These are phyloP conservation scores for Helicoverpa assulta DNA, from an alignment of 2,888 invertebrate species.

Conservation along the genomic window DNA sequence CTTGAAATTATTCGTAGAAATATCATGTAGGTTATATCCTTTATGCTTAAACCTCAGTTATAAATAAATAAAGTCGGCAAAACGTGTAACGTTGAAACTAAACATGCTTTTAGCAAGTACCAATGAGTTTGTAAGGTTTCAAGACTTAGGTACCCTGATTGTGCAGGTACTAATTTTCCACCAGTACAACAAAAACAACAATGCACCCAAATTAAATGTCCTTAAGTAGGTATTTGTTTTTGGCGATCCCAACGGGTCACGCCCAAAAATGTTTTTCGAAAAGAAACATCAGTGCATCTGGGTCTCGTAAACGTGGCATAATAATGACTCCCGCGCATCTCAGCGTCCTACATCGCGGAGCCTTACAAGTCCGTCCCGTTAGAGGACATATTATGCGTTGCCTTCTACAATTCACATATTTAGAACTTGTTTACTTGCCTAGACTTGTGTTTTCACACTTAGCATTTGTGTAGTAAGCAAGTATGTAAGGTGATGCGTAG, in stretches of 20 bases:
- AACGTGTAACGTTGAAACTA: slow-evolving; percentile 4
- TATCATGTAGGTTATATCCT: neutral
- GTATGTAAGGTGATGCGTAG: neutral
- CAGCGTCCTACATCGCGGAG: slow-evolving; percentile 67
- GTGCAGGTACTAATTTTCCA: slow-evolving; percentile 8
- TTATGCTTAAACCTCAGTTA: slow-evolving; percentile 44
- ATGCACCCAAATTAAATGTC: slow-evolving; percentile 38
- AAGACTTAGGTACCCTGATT: neutral
- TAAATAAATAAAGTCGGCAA: slow-evolving; percentile 1
- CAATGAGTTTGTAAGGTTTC: too few species aligned
- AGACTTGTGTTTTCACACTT: slow-evolving; percentile 2
- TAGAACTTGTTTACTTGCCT: slow-evolving; percentile 50
- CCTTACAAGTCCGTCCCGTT: slow-evolving; percentile 74
- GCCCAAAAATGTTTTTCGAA: slow-evolving; percentile 50
- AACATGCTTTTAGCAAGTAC: neutral
- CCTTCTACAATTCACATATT: slow-evolving; percentile 45
- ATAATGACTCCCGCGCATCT: slow-evolving; percentile 69
- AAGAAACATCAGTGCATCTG: slow-evolving; percentile 49
- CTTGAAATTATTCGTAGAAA: slow-evolving; percentile 39
- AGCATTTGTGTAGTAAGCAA: neutral
- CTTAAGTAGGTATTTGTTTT: slow-evolving; percentile 40
- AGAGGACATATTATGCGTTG: slow-evolving; percentile 57
- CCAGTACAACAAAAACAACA: slow-evolving; percentile 6
- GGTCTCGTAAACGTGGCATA: slow-evolving; percentile 67
- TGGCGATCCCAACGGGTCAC: slow-evolving; percentile 56